Percentiles rank a stretch among this genome's conserved stretches.
These are phyloP conservation scores for Cyclophora punctaria DNA, from an alignment of 2,888 invertebrate genomes.

Conservation along the genomic window DNA sequence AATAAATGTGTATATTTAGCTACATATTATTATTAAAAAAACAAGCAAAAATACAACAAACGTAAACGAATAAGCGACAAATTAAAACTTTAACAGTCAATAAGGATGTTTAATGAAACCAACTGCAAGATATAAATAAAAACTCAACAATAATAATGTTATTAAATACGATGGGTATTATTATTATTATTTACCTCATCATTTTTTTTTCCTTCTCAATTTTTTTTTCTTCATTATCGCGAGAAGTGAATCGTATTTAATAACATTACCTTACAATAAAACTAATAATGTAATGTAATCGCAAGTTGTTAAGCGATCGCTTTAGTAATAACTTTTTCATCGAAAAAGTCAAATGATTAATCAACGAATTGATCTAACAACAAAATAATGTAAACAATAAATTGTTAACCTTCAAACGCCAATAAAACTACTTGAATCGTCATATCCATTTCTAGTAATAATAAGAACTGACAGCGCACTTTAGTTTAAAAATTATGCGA, in stretches of 20 bases:
- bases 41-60: slow-evolving; percentile 51
- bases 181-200: no score
- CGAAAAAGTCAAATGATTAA: slow-evolving; percentile 19
- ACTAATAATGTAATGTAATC: slow-evolving; percentile 66
- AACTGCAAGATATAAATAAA: slow-evolving; percentile 65
- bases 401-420: slow-evolving; percentile 42
- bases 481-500: slow-evolving; percentile 20
- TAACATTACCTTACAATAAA: slow-evolving; percentile 9
- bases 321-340: slow-evolving; percentile 4
- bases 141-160: slow-evolving; percentile 55
- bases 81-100: slow-evolving; percentile 60
- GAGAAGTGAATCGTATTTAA: slow-evolving; percentile 1
- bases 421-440: slow-evolving; percentile 53
- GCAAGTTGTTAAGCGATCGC: slow-evolving; percentile 40
- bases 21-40: slow-evolving; percentile 47
- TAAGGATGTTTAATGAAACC: slow-evolving; percentile 70
- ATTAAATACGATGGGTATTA: not conserved
- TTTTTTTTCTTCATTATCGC: no score
- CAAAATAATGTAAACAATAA: slow-evolving; percentile 52
- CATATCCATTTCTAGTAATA: slow-evolving; percentile 52
- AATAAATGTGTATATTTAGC: slow-evolving; percentile 70
- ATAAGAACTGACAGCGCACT: slow-evolving; percentile 58
- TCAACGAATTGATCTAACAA: slow-evolving; percentile 49
- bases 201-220: no score
- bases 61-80: slow-evolving; percentile 54